These are phyloP conservation scores for Pygocentrus nattereri DNA, from an alignment of 2,797 vertebrate genomes.

Conservation along the genomic window DNA sequence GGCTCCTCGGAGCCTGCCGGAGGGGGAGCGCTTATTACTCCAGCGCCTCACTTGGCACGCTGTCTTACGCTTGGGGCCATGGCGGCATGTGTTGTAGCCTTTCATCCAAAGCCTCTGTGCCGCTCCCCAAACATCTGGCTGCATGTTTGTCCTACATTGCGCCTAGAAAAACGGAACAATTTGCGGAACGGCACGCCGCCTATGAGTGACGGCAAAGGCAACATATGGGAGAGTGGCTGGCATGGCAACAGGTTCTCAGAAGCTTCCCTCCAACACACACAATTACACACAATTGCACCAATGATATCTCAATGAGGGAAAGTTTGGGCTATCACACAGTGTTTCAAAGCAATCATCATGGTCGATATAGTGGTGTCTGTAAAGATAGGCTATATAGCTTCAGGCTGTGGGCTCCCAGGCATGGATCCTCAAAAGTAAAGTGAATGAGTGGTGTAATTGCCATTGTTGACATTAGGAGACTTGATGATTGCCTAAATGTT, in stretches of 20 bases:
- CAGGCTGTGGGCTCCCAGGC: background rate
- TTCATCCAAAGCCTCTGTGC: slow-evolving; percentile 59
- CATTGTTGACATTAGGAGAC: slow-evolving; percentile 55
- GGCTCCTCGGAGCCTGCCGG: slow-evolving; percentile 51
- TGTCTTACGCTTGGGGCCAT: slow-evolving; percentile 48
- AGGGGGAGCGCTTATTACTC: slow-evolving; percentile 57
- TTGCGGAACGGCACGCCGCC: slow-evolving; percentile 39
- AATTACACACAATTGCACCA: slow-evolving; percentile 39
- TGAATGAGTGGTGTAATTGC: slow-evolving; percentile 44
- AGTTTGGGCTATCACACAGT: slow-evolving; percentile 9
- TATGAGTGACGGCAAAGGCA: slow-evolving; percentile 51
- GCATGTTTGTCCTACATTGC: slow-evolving; percentile 59
- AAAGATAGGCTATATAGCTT: slow-evolving; percentile 25
- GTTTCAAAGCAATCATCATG: slow-evolving; percentile 43
- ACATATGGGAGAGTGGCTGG: slow-evolving; percentile 54
- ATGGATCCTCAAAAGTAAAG: slow-evolving; percentile 27
- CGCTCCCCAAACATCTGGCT: slow-evolving; percentile 69
- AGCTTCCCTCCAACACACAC: slow-evolving; percentile 40
- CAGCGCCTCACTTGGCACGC: slow-evolving; percentile 53
- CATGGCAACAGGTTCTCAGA: slow-evolving; percentile 44
- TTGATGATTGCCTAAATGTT: slow-evolving; percentile 46
- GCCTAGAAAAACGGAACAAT: slow-evolving; percentile 58
- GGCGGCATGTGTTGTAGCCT: slow-evolving; percentile 50
- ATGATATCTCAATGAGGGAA: slow-evolving; percentile 25
- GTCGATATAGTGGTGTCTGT: slow-evolving; percentile 27